Evolutionary conservation across 2,888 invertebrate genomes (phyloP), one percentile per base, ranked within the genome.

Genomic region (Protophormia terraenovae): DNA sequence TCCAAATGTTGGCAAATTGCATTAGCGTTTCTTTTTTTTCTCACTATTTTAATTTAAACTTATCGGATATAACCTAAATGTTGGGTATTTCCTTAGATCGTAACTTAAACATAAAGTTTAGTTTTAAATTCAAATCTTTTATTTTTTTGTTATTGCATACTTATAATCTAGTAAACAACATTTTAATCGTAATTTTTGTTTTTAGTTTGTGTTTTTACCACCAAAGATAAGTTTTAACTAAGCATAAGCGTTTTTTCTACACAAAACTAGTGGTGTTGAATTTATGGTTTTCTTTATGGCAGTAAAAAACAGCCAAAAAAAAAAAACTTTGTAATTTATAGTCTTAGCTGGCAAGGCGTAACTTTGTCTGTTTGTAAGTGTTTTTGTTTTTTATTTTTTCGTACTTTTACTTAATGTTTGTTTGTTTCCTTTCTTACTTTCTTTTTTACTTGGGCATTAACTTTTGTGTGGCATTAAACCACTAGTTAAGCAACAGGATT

Each of bases 261-360:
- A n/a, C n/a, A 19, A 67, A 45, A 35, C 22, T 47, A n/a, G 41
- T 66, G 19, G 62, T 80, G 72, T 35, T 62, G 27, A 84, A 69
- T 79, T 84, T 69, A 84, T 79, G 62, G 69, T 16, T 69, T 76
- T 64, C 62, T 71, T 62, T 41, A 69, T 79, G 73, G 41, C 32
- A 73, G 7, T 24, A 62, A 53, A 55, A 53, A 73, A 55, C 14
- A 72, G 22, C 16, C n/a, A n/a, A n/a, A n/a, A n/a, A 7, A 58
- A 47, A n/a, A 19, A 77, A 60, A 47, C 10, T 64, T 72, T 66
- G 7, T 55, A 80, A 72, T 41, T 82, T 71, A 69, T 77, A 27
- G 22, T 14, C 14, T 14, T 22, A 41, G 22, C 8, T 41, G 62
- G 35, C 22, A 50, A 67, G 4, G 6, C 7, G 64, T 24, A 50